phyloP scores from a whole-genome alignment of 2,113 vertebrate genomes.

The Trachemys scripta region DNA sequence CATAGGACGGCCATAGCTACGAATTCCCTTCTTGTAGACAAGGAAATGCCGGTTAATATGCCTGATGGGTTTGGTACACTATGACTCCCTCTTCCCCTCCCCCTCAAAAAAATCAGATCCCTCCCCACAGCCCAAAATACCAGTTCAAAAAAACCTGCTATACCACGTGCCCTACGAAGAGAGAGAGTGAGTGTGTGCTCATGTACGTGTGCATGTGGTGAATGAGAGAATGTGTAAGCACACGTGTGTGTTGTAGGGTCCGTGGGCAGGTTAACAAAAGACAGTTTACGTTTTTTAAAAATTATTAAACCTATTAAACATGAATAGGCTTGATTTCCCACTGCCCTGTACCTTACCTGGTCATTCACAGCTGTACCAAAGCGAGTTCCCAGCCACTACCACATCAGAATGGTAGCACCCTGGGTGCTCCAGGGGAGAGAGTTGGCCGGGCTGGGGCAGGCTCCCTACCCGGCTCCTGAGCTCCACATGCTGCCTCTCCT shows the following conservation, averaged over 20 bases:
- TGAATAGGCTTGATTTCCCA: background rate
- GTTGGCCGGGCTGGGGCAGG: too few species aligned
- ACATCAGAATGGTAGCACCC: background rate
- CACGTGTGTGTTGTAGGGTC: background rate
- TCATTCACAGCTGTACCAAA: background rate
- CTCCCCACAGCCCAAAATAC: background rate
- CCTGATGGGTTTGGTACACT: background rate
- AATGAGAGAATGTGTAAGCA: background rate
- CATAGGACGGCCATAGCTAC: background rate
- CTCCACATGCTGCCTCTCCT: too few species aligned
- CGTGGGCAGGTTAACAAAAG: background rate
- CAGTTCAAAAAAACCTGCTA: background rate
- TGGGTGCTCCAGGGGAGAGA: too few species aligned
- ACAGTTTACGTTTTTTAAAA: background rate
- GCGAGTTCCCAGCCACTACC: background rate
- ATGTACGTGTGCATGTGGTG: background rate
- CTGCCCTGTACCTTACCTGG: background rate
- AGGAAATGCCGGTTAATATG: background rate
- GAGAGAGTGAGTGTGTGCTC: too few species aligned
- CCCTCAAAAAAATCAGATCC: background rate
- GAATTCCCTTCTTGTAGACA: background rate
- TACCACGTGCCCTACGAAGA: background rate
- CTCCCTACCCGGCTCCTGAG: too few species aligned
- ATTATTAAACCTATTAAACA: background rate
- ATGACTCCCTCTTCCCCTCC: background rate